Conservation (phyloP, 2,113 vertebrate species). For the Sylvia atricapilla region DNA sequence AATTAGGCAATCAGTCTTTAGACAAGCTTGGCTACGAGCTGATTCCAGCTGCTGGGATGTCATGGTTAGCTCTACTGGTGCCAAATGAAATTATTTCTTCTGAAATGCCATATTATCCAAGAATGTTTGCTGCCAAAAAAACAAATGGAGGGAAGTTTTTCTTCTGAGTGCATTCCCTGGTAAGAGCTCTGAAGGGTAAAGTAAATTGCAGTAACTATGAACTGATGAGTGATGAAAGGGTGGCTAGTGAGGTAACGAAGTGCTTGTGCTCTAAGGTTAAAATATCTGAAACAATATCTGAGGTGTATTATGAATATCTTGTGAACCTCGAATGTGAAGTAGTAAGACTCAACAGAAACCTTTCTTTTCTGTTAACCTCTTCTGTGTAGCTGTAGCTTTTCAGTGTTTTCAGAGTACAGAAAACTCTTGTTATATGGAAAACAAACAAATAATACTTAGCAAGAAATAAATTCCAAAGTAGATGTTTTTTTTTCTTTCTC, state of each 20-base stretch:
- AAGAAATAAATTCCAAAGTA: background rate
- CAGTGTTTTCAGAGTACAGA: background rate
- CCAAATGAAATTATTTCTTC: background rate
- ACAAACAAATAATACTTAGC: background rate
- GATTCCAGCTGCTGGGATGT: background rate
- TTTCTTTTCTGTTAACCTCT: background rate
- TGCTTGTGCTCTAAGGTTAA: background rate
- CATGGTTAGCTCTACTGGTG: background rate
- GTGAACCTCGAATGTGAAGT: accelerated
- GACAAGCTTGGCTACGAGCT: accelerated
- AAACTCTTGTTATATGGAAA: background rate
- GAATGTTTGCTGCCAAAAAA: background rate
- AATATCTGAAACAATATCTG: background rate
- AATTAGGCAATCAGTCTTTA: background rate
- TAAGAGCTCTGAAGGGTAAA: background rate
- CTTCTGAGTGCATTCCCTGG: background rate
- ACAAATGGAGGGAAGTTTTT: background rate
- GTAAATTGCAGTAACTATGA: background rate
- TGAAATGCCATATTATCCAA: accelerated
- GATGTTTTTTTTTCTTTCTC: background rate
- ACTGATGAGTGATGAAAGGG: background rate
- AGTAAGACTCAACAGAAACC: background rate
- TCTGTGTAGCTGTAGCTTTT: background rate
- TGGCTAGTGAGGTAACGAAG: background rate
- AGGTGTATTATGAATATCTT: background rate